A percentile compares a stretch with the other conserved stretches of the same genome.
phyloP scores from a whole-genome alignment of 2,113 vertebrate genomes.

The Corythornis vintsioides region DNA sequence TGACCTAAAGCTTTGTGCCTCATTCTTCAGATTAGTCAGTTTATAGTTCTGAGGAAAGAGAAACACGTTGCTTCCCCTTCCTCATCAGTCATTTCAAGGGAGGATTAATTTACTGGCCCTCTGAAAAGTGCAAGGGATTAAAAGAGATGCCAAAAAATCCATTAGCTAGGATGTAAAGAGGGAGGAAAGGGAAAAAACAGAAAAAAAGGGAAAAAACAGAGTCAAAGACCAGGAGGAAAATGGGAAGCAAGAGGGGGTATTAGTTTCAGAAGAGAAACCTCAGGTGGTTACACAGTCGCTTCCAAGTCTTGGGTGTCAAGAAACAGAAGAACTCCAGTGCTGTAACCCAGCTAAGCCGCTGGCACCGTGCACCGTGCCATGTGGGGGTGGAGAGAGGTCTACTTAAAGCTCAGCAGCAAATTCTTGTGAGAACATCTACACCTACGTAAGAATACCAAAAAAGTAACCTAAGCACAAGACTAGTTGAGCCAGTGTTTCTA shows the following conservation, averaged over 20 bases:
- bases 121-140: neutral
- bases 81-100: neutral
- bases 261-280: neutral
- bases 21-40: neutral
- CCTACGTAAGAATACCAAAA: neutral
- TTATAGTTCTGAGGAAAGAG: neutral
- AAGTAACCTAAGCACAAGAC: neutral
- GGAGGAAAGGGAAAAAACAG: neutral
- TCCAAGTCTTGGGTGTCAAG: neutral
- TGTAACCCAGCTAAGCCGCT: neutral
- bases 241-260: neutral
- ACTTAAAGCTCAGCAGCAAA: neutral
- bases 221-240: neutral
- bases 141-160: neutral
- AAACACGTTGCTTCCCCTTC: neutral
- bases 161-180: neutral
- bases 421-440: neutral
- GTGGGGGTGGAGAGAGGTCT: neutral
- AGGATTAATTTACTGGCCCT: neutral
- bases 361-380: rapidly evolving
- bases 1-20: neutral
- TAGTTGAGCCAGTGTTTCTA: neutral
- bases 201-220: neutral
- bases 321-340: neutral
- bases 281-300: neutral